Evolutionary conservation across 2,797 vertebrate genomes (phyloP), one percentile per base, ranked within the genome.

Genomic region (Enteromius paludinosus): DNA sequence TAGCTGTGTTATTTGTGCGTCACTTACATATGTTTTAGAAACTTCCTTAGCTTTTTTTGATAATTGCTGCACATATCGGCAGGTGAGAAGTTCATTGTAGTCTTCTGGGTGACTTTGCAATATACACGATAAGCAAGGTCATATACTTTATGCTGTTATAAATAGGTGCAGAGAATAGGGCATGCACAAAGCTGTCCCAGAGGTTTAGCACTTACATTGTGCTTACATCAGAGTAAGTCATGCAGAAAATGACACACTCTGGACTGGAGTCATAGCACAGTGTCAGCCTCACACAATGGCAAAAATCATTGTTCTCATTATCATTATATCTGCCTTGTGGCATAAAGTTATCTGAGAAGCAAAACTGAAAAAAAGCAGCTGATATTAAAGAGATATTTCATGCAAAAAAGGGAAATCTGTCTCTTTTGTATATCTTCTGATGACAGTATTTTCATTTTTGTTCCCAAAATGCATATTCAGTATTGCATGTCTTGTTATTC

Each of bases 1-100:
- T 82, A 73, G 70, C 45, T 9, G 43, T 38, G 17, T 28, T 66
- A 52, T 74, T 54, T 74, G 71, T 56, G 47, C 61, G 8, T 68
- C 49, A 76, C 35, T 69, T 82, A 11, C 10, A 69, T n/a, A 74
- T 47, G 64, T 69, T 76, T 77, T 23, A 1, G n/a, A 49, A 66
- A 52, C 61, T 66, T 56, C 61, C 30, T 12, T 17, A 43, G 47
- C 9, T 75, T 41, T 45, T 45, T 49, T 8, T 49, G 35, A 69
- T 76, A 76, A 61, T 56, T 47, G 35, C 23, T 66, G 47, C 33
- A 6, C 17, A 10, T 52, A 17, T 54, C 56, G 49, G 25, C 43
- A 62, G 38, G 65, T 70, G 52, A 69, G 23, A 79, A 59, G 45
- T 78, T 65, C 41, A 11, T 38, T 69, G n/a, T 18, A 14, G 20